These are phyloP conservation scores for Xiphophorus maculatus DNA, from an alignment of 2,113 vertebrate species.

Conservation along the genomic window DNA sequence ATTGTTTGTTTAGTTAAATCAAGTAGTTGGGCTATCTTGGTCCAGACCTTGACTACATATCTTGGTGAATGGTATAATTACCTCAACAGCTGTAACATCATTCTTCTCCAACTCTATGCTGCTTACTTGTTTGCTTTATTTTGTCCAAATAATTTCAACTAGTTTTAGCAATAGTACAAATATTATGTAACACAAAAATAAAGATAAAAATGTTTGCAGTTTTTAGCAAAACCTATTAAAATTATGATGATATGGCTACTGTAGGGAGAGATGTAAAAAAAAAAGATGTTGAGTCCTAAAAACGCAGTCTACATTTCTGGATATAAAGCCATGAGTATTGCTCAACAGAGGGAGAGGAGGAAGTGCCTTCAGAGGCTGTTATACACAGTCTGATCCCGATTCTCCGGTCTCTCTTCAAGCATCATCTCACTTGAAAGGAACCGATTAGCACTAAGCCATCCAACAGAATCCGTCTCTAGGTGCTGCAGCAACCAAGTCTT, in stretches of 20 bases:
- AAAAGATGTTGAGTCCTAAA: not conserved
- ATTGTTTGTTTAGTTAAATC: too few relatives aligned
- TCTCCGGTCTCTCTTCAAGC: constrained; percentile 31
- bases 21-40: not conserved
- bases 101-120: too few relatives aligned
- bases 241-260: too few relatives aligned
- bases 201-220: too few relatives aligned
- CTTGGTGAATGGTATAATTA: not conserved
- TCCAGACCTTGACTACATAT: not conserved
- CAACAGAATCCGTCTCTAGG: constrained; percentile 32
- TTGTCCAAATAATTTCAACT: too few relatives aligned
- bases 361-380: constrained; percentile 19
- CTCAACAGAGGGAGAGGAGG: not conserved
- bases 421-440: constrained; percentile 32
- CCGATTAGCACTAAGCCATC: constrained; percentile 42
- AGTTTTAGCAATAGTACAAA: too few relatives aligned
- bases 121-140: too few relatives aligned
- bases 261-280: not conserved
- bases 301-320: not conserved
- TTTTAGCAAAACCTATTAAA: too few relatives aligned
- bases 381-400: constrained; percentile 16
- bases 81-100: not conserved
- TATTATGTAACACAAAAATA: too few relatives aligned
- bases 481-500: constrained; percentile 56
- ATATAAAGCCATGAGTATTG: constrained; percentile 1